A percentile compares a stretch with the other conserved stretches of the same genome.
Evolutionary conservation across 1,140 invertebrate genomes (phyloP).

Genomic region (Macrobrachium rosenbergii): DNA sequence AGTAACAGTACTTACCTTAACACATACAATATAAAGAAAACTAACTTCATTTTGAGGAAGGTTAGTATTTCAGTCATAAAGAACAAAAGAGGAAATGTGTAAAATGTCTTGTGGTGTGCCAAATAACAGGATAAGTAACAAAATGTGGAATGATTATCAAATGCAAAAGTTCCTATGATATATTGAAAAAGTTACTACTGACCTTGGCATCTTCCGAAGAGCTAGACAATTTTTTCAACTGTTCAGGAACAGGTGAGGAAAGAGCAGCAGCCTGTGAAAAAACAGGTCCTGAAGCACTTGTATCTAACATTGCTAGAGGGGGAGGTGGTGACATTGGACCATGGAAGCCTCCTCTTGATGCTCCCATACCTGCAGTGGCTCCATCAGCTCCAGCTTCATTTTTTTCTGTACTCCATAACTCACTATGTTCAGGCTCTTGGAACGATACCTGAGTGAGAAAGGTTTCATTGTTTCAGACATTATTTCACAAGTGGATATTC

Average conservation of each 20-base stretch:
- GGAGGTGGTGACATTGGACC: constrained; percentile 66
- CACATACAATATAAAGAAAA: too few relatives aligned
- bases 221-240: constrained; percentile 53
- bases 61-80: too few relatives aligned
- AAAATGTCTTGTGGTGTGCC: background rate
- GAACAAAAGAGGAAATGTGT: too few relatives aligned
- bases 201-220: constrained; percentile 58
- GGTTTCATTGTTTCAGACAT: constrained; percentile 1
- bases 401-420: constrained; percentile 67
- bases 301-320: constrained; percentile 65
- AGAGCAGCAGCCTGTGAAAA: constrained; percentile 62
- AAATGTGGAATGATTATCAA: background rate
- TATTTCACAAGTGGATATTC: background rate
- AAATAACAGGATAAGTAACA: background rate
- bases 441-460: constrained; percentile 65
- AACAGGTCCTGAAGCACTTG: constrained; percentile 35
- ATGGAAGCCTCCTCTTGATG: background rate
- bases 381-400: constrained; percentile 32
- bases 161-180: too few relatives aligned
- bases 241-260: constrained; percentile 60
- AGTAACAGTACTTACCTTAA: too few relatives aligned
- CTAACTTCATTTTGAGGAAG: too few relatives aligned
- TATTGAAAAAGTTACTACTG: background rate
- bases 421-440: constrained; percentile 67
- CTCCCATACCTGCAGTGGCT: constrained; percentile 20